Conservation (phyloP, 2,888 invertebrate species). For the Molorchus minor region DNA sequence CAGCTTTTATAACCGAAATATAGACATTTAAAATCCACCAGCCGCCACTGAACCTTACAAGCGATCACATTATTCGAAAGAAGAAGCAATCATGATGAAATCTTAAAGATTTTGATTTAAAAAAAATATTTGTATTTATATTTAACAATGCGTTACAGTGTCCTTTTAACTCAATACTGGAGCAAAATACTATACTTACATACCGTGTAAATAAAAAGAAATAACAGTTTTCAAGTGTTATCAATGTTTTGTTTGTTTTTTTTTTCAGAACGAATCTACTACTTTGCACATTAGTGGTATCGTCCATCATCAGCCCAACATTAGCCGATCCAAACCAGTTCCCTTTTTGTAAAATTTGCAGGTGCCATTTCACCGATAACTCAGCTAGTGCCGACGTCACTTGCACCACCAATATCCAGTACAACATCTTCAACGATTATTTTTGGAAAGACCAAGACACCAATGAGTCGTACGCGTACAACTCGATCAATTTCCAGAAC, state of each 20-base stretch:
- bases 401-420: constrained; percentile 62
- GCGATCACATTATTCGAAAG: too few relatives aligned
- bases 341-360: constrained; percentile 67
- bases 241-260: neutral
- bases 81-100: too few relatives aligned
- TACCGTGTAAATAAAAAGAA: too few relatives aligned
- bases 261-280: constrained; percentile 26
- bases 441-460: constrained; percentile 59
- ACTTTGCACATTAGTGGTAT: neutral
- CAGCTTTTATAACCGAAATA: too few relatives aligned
- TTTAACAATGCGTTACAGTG: too few relatives aligned
- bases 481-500: constrained; percentile 40
- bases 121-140: too few relatives aligned
- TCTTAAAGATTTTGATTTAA: too few relatives aligned
- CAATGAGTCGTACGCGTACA: constrained; percentile 42
- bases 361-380: constrained; percentile 61
- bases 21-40: too few relatives aligned
- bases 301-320: neutral
- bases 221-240: neutral
- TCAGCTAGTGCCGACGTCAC: constrained; percentile 64
- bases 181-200: too few relatives aligned
- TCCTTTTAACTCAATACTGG: too few relatives aligned
- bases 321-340: constrained; percentile 27
- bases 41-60: too few relatives aligned
- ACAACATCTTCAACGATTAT: constrained; percentile 66